Percentiles rank a stretch among this genome's conserved stretches.
Evolutionary conservation across 1,140 invertebrate species (phyloP).

Genomic region (Adoxophyes honmai): DNA sequence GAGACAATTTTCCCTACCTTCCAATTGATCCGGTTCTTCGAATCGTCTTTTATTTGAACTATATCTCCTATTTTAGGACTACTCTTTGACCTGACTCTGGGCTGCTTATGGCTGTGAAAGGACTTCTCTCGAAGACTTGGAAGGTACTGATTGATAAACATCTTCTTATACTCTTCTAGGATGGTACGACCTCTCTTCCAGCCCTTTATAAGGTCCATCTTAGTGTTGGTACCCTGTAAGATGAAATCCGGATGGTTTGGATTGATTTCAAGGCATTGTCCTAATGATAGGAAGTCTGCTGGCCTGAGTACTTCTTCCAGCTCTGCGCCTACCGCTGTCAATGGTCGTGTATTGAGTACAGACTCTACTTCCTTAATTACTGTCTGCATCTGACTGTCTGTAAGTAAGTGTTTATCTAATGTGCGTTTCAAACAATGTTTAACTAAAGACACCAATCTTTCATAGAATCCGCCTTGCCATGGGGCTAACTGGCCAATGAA

Average conservation of each 20-base stretch:
- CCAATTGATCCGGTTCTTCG: conserved; percentile 8
- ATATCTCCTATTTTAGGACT: conserved; percentile 3
- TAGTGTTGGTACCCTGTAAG: background rate
- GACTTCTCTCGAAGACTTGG: background rate
- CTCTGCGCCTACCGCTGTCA: conserved; percentile 1
- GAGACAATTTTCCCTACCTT: conserved; percentile 8
- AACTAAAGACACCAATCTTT: conserved; percentile 8
- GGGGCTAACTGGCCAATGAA: conserved; percentile 19
- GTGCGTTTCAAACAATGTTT: conserved; percentile 18
- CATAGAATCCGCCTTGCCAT: conserved; percentile 20
- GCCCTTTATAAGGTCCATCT: background rate
- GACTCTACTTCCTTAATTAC: conserved; percentile 1
- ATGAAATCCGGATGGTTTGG: background rate
- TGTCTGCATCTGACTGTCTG: background rate
- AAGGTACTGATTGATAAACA: conserved; percentile 5
- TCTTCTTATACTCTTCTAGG: conserved; percentile 4
- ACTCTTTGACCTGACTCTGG: background rate
- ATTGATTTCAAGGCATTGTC: background rate
- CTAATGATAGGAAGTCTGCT: conserved; percentile 9
- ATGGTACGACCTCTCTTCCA: conserved; percentile 12
- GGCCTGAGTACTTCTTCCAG: background rate
- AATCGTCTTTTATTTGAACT: conserved; percentile 12
- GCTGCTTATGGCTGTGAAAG: background rate
- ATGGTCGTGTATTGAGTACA: conserved; percentile 6
- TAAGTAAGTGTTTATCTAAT: conserved; percentile 1